Evolutionary conservation across 1,140 invertebrate species (phyloP), one percentile per base, ranked within the genome.

Genomic region (Drosophila neocordata): DNA sequence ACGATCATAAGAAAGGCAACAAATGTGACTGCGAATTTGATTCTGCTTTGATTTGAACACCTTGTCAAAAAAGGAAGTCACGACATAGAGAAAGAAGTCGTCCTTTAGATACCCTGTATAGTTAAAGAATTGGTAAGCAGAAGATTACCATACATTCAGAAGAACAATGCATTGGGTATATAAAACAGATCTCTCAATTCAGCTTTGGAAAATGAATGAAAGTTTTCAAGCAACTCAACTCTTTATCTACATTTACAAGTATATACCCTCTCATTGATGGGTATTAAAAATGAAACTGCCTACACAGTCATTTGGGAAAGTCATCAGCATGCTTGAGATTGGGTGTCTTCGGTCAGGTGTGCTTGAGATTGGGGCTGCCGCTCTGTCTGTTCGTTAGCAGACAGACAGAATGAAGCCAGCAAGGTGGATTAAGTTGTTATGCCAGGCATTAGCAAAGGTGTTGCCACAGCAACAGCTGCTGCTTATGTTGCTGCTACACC

Each of bases 381-480:
- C 44, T 12, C 34, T 64, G 75, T 83, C 71, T 84, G 80, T 74
- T 71, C 75, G 48, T 48, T 51, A 27, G 22, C 52, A 68, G 73
- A 63, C 65, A 57, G 51, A 52, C 58, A 15, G 73, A 66, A 53
- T 44, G 48, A 37, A 53, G 65, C 31, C 62, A 69, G 67, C 77
- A 77, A 80, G 81, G 55, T 85, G 81, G 66, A 85, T 84, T 83
- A 83, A 83, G 79, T 83, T 79, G 80, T 83, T 83, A 83, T 84
- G 80, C 72, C 64, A 56, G 64, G 80, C 73, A 84, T 83, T 83
- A 83, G 79, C 67, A 75, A 72, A 84, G 79, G 80, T 83, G 79
- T 83, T 83, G 79, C 60, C 55, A 59, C 51, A 24, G 66, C 61
- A 59, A 63, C 61, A 58, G 55, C 60, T 51, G 60, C 77, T 51